Conservation (phyloP, 1,140 invertebrate genomes). For the Papilio polyxenes region DNA sequence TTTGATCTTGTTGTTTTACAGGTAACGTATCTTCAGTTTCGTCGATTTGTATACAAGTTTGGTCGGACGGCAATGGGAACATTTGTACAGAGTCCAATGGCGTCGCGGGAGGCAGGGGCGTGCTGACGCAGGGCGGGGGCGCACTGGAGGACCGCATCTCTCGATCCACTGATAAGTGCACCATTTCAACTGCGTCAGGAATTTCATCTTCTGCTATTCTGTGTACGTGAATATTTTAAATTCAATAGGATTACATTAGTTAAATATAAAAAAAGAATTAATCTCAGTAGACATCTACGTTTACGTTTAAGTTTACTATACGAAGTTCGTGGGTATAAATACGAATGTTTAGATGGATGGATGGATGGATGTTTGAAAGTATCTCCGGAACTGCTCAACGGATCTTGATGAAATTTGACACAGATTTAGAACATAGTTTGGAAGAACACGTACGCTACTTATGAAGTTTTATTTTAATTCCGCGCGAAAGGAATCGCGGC, state of each 20-base stretch:
- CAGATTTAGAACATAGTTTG: no score
- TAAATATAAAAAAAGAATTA: not conserved
- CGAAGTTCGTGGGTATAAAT: not conserved
- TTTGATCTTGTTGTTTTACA: conserved; percentile 22
- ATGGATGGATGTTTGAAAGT: no score
- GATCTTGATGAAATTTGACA: no score
- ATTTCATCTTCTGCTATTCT: conserved; percentile 53
- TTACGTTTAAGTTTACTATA: not conserved
- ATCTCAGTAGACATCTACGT: not conserved
- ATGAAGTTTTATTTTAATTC: no score
- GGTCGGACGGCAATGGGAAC: conserved; percentile 37
- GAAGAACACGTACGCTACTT: no score
- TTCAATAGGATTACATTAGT: not conserved
- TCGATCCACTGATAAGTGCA: conserved; percentile 56
- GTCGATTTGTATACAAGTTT: conserved; percentile 60
- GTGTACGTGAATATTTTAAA: conserved; percentile 42
- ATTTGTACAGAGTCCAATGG: conserved; percentile 40
- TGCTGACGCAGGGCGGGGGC: conserved; percentile 51
- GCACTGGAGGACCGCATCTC: conserved; percentile 64
- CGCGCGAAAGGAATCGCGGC: not conserved
- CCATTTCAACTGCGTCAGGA: conserved; percentile 50
- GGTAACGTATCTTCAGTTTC: conserved; percentile 42
- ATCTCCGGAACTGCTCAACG: no score
- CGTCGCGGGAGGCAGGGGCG: conserved; percentile 55
- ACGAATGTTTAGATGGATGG: no score